Percentiles rank a stretch among this genome's conserved stretches.
These are phyloP conservation scores for Ectemnius lituratus DNA, from an alignment of 2,888 invertebrate genomes.

Conservation along the genomic window DNA sequence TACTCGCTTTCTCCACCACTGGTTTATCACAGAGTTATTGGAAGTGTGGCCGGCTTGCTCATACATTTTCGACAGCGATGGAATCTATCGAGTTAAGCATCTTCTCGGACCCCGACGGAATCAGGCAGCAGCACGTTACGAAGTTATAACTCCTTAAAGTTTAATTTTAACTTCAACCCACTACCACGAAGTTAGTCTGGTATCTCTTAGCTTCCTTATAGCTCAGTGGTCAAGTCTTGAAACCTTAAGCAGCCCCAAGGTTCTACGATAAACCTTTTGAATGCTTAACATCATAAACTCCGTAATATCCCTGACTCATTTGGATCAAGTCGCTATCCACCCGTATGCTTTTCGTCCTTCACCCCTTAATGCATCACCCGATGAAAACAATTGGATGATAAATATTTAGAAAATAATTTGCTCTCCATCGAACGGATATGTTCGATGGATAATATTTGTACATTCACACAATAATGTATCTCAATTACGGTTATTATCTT, in stretches of 20 bases:
- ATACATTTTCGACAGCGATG: slow-evolving; percentile 43
- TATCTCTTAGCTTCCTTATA: slow-evolving; percentile 58
- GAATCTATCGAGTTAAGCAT: slow-evolving; percentile 61
- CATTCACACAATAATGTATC: background rate
- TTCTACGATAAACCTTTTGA: slow-evolving; percentile 58
- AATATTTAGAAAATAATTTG: background rate
- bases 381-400: background rate
- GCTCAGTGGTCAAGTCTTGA: slow-evolving; percentile 56
- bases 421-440: background rate
- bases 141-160: slow-evolving; percentile 70
- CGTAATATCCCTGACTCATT: slow-evolving; percentile 12
- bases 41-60: slow-evolving; percentile 43
- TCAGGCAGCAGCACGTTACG: slow-evolving; percentile 59
- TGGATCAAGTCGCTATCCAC: background rate
- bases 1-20: too few relatives aligned
- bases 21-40: slow-evolving; percentile 49
- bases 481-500: background rate
- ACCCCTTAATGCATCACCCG: background rate
- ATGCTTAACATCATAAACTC: slow-evolving; percentile 50
- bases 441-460: background rate
- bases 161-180: slow-evolving; percentile 67
- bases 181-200: slow-evolving; percentile 55
- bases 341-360: background rate
- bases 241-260: slow-evolving; percentile 61
- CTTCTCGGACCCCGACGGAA: slow-evolving; percentile 46